Percentiles rank a stretch among this genome's conserved stretches.
Evolutionary conservation across 2,888 invertebrate species (phyloP).

Genomic region (Chrysotoxum bicinctum): DNA sequence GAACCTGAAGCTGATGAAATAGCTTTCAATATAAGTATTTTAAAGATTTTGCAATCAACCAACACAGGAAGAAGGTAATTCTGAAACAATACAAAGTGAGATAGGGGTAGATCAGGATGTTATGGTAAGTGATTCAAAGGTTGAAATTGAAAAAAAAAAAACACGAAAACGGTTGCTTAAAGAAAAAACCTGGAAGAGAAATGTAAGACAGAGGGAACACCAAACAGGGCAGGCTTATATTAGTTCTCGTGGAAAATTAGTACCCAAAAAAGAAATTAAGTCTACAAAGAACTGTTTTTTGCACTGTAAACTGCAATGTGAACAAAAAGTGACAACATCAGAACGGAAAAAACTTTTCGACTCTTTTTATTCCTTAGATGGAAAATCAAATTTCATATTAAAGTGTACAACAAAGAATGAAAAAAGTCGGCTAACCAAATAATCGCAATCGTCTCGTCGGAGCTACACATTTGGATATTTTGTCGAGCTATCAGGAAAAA

Average conservation of each 20-base stretch:
- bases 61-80: background rate
- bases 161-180: background rate
- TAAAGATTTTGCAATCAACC: background rate
- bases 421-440: slow-evolving; percentile 9
- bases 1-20: background rate
- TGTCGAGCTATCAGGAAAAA: slow-evolving; percentile 14
- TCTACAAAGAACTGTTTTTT: background rate
- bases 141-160: background rate
- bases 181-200: background rate
- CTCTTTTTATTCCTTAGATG: slow-evolving; percentile 12
- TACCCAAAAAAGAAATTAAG: background rate
- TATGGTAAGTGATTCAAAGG: background rate
- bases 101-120: background rate
- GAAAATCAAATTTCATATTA: slow-evolving; percentile 18
- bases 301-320: background rate
- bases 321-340: no score
- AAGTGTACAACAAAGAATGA: slow-evolving; percentile 9
- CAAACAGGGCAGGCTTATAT: background rate
- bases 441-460: background rate
- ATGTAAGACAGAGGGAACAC: background rate
- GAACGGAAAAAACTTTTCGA: background rate
- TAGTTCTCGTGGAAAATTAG: background rate
- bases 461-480: slow-evolving; percentile 19
- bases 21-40: background rate
- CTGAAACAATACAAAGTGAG: background rate